Percentiles rank a stretch among this genome's conserved stretches.
phyloP scores from a whole-genome alignment of 2,797 vertebrate genomes.

The Phrynocephalus guinanensis region DNA sequence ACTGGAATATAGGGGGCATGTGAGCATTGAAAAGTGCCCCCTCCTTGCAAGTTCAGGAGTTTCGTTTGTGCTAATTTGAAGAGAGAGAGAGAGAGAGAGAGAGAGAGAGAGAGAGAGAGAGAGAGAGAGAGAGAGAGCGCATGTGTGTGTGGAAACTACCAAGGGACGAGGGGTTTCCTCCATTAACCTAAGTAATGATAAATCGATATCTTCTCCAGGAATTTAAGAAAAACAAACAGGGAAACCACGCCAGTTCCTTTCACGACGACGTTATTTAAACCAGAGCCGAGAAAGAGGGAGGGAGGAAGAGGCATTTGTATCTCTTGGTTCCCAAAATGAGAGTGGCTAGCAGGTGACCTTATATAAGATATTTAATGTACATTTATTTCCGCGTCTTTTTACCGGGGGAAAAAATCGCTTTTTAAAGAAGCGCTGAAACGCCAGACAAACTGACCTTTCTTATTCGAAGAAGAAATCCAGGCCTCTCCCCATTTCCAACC shows the following conservation, averaged over 20 bases:
- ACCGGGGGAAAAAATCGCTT: not conserved
- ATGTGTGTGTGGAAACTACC: slow-evolving; percentile 2
- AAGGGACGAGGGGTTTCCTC: slow-evolving; percentile 13
- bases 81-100: not conserved
- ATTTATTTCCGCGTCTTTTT: not conserved
- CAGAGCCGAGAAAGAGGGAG: not conserved
- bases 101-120: not conserved
- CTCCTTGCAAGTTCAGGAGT: not conserved
- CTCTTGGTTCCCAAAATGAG: not conserved
- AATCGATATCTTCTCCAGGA: slow-evolving; percentile 40
- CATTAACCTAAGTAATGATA: slow-evolving; percentile 35
- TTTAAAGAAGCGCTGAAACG: not conserved
- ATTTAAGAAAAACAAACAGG: slow-evolving; percentile 9
- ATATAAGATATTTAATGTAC: too few species aligned
- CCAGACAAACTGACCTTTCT: not conserved
- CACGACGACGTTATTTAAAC: not conserved
- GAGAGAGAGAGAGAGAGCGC: not conserved
- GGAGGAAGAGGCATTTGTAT: not conserved
- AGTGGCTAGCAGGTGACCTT: not conserved
- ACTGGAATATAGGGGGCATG: not conserved
- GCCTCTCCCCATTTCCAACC: not conserved
- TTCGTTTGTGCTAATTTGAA: slow-evolving; percentile 32
- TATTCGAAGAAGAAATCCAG: not conserved
- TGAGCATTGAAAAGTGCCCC: not conserved
- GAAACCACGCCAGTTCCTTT: not conserved